Evolutionary conservation across 1,140 invertebrate genomes (phyloP).

Genomic region (Zaprionus tsacasi): DNA sequence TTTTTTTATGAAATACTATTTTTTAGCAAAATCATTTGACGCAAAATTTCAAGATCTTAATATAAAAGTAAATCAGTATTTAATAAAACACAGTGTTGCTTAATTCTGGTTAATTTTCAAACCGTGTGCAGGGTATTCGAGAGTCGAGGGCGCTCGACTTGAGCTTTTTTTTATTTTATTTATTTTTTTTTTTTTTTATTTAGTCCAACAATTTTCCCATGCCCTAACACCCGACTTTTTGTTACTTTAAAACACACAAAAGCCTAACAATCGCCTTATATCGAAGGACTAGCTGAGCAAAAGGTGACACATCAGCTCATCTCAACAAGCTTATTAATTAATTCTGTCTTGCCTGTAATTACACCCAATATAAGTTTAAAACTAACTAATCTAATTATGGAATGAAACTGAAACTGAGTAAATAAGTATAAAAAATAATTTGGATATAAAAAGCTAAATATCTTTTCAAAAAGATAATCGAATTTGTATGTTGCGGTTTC

Average conservation of each 20-base stretch:
- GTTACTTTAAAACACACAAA: constrained; percentile 53
- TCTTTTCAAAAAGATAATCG: background rate
- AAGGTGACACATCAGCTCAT: constrained; percentile 81
- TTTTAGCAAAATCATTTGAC: no score
- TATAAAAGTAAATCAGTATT: no score
- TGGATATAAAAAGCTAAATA: background rate
- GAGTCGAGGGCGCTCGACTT: background rate
- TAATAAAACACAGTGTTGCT: no score
- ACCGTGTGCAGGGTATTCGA: background rate
- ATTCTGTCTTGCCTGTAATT: constrained; percentile 60
- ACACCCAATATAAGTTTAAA: constrained; percentile 40
- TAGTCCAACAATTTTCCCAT: constrained; percentile 49
- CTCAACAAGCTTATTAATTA: constrained; percentile 69
- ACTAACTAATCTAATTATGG: constrained; percentile 11
- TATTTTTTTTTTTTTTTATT: constrained; percentile 13
- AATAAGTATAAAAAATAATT: background rate
- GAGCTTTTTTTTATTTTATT: background rate
- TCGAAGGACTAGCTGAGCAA: constrained; percentile 66
- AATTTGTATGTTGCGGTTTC: constrained; percentile 5
- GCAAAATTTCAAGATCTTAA: no score
- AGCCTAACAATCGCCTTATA: constrained; percentile 60
- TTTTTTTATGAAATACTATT: background rate
- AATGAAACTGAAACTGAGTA: constrained; percentile 17
- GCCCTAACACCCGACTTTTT: constrained; percentile 64
- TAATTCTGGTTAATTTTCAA: background rate